These are phyloP conservation scores for Tyto alba DNA, from an alignment of 2,113 vertebrate genomes.

Conservation along the genomic window DNA sequence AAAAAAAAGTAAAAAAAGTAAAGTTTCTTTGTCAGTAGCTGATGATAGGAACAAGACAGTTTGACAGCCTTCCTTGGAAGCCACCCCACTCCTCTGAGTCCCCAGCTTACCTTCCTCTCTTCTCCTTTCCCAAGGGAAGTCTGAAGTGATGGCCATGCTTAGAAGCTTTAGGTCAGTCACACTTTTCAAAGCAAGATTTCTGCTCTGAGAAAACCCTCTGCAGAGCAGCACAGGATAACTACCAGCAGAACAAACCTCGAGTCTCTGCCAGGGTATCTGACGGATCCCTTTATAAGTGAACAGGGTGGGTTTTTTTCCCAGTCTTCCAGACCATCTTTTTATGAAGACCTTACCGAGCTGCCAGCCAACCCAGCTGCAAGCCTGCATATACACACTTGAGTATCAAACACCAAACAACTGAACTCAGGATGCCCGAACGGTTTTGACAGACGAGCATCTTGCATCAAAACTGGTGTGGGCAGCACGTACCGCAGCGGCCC, in stretches of 20 bases:
- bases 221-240: not conserved
- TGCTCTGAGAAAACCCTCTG: not conserved
- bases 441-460: not conserved
- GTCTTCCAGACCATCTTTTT: not conserved
- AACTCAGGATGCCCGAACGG: not conserved
- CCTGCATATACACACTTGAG: not conserved
- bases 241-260: not conserved
- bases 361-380: not conserved
- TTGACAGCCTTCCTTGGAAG: conserved; percentile 8
- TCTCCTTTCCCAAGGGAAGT: not conserved
- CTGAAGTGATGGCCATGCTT: not conserved
- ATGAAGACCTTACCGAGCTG: not conserved
- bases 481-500: accelerated
- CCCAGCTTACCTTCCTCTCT: not conserved
- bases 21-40: not conserved
- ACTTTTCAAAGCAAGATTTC: not conserved
- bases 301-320: not conserved
- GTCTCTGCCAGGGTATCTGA: not conserved
- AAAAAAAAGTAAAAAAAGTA: not conserved
- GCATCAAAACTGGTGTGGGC: not conserved
- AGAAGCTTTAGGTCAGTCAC: not conserved
- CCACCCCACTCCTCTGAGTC: not conserved
- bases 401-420: not conserved
- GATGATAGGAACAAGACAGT: not conserved
- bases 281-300: not conserved